Base-by-base conservation (phyloP, 2,797 vertebrate species). In the Pseudomugil tenellus region DNA sequence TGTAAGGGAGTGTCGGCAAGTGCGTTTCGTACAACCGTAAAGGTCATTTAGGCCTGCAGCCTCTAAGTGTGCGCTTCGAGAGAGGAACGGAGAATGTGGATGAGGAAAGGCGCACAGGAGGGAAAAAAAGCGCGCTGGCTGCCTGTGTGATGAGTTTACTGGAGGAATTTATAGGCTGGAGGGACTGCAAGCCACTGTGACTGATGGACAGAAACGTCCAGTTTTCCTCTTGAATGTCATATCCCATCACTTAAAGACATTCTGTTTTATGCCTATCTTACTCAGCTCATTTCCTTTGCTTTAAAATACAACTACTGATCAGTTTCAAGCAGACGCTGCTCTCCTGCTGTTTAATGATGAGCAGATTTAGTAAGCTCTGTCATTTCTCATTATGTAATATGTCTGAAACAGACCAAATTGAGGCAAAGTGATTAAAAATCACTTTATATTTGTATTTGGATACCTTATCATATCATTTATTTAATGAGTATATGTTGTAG, bases 1-100 rank as follows among this genome's bases (percentile, higher is more conserved):
- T 85, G 91, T 83, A 79, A 93, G 93, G 92, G 93, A 94, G 92
- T 93, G 93, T 94, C 93, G 81, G 83, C 84, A 76, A 90, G 91
- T 82, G 88, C 67, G 62, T 67, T 88, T 71, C 51, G 67, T 58
- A 5, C 76, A 88, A 88, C 75, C 70, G 51, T 69, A 88, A 89
- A 91, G 88, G 86, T 91, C 83, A 89, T 83, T 81, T 66, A 71
- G 83, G 83, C 84, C 84, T 64, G 79, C 63, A 80, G 72, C 70
- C 73, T 56, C 60, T 4, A 31, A 29, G 43, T 29, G 67, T 21
- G 72, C 34, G 31, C 14, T 25, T 63, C 70, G 19, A 7, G 28
- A 41, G 34, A 43, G 63, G 51, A 14, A 28, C 13, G 11, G 19
- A n/a, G 26, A 25, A 31, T 25, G 26, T 37, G n/a, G 25, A 31